Percentiles rank a stretch among this genome's conserved stretches.
Evolutionary conservation across 2,888 invertebrate species (phyloP).

Genomic region (Periphyllus acericola): DNA sequence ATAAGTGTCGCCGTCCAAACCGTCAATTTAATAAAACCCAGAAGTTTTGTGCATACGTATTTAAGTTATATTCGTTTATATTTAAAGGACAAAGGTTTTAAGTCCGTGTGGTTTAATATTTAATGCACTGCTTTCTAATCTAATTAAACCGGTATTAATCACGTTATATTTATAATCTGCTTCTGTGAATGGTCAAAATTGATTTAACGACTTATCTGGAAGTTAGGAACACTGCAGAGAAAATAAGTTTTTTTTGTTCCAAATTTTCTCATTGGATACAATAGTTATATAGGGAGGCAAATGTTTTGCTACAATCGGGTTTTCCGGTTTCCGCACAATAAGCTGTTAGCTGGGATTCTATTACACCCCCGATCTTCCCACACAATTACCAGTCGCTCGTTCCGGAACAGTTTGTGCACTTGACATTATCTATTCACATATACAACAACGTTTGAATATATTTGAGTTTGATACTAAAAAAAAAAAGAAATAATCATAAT

Average conservation of each 20-base stretch:
- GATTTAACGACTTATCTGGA: neutral
- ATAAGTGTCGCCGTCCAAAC: constrained; percentile 3
- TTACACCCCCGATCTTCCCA: constrained; percentile 28
- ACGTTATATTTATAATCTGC: neutral
- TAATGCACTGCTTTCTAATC: constrained; percentile 12
- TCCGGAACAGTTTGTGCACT: constrained; percentile 40
- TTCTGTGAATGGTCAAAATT: neutral
- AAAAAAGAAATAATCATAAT: neutral
- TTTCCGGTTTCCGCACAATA: constrained; percentile 57
- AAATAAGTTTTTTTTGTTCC: neutral
- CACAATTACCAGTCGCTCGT: constrained; percentile 11
- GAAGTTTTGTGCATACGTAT: neutral
- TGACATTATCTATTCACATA: constrained; percentile 39
- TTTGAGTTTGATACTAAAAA: neutral
- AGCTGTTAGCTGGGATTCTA: constrained; percentile 32
- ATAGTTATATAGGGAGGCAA: neutral
- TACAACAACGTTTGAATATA: constrained; percentile 3
- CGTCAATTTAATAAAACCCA: neutral
- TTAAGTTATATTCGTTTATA: neutral
- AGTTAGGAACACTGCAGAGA: neutral
- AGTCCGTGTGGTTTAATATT: neutral
- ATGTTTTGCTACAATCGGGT: constrained; percentile 23
- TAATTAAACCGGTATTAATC: constrained; percentile 8
- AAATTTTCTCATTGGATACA: neutral
- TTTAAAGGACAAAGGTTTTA: neutral